phyloP scores from a whole-genome alignment of 2,888 invertebrate species.

The Cacoxenus indagator region DNA sequence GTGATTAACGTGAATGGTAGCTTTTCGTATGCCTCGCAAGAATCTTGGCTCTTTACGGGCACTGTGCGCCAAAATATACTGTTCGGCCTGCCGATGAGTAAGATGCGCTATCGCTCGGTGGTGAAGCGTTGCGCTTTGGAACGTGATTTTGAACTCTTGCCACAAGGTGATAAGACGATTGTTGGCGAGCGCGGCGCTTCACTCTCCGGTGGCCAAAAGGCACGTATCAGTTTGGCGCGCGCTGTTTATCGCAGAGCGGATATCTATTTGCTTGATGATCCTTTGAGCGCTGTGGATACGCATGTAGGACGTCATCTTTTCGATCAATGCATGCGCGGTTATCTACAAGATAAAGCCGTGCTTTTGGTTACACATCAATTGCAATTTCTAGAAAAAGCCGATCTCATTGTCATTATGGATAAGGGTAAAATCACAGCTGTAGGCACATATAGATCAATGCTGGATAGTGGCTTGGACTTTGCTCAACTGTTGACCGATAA shows the following conservation, averaged over 20 bases:
- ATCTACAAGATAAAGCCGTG: constrained; percentile 77
- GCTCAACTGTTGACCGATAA: constrained; percentile 77
- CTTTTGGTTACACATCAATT: constrained; percentile 88
- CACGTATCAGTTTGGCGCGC: constrained; percentile 88
- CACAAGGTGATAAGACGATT: constrained; percentile 75
- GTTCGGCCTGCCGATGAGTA: constrained; percentile 75
- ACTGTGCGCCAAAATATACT: constrained; percentile 76
- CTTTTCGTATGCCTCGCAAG: constrained; percentile 83
- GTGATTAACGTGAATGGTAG: constrained; percentile 74
- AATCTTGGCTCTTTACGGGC: constrained; percentile 86
- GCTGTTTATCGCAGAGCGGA: constrained; percentile 89
- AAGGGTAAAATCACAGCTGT: constrained; percentile 72
- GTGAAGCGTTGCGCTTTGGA: constrained; percentile 71
- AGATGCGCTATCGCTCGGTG: constrained; percentile 75
- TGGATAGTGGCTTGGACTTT: constrained; percentile 83
- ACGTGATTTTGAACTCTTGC: constrained; percentile 74
- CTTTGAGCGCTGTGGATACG: constrained; percentile 91
- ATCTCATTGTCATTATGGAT: constrained; percentile 71
- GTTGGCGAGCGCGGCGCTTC: constrained; percentile 88
- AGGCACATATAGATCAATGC: constrained; percentile 80
- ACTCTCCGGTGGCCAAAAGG: constrained; percentile 89
- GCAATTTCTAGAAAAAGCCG: constrained; percentile 81
- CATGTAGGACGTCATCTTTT: constrained; percentile 91
- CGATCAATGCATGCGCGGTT: constrained; percentile 73
- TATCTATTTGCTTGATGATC: constrained; percentile 91